Conservation (phyloP, 2,797 vertebrate species). For the Anableps anableps region DNA sequence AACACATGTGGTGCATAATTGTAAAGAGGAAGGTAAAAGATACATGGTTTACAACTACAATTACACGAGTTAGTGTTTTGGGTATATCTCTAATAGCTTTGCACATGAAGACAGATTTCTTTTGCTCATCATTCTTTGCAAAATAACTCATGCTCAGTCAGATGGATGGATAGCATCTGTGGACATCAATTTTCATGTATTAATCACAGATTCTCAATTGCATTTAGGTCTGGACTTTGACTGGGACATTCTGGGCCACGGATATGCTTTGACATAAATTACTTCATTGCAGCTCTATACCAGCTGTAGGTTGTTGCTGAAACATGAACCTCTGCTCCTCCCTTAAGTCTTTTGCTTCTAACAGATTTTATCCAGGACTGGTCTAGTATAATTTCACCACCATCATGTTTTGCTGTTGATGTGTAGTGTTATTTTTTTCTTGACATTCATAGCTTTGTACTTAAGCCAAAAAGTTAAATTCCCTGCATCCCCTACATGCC, state of each 20-base stretch:
- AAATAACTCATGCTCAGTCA: background rate
- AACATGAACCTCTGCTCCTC: too few relatives aligned
- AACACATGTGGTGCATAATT: background rate
- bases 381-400: too few relatives aligned
- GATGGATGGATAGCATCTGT: background rate
- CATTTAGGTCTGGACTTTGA: background rate
- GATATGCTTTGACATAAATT: background rate
- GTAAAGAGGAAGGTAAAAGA: background rate
- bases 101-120: background rate
- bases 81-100: background rate
- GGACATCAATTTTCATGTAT: background rate
- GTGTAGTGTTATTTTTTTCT: too few relatives aligned
- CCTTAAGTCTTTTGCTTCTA: background rate
- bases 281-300: background rate
- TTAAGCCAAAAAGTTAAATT: too few relatives aligned
- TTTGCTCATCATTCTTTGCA: background rate
- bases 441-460: too few relatives aligned
- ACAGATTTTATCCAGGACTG: background rate
- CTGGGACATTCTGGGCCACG: background rate
- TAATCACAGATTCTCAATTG: background rate
- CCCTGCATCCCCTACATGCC: too few relatives aligned
- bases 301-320: background rate
- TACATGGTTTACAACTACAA: background rate
- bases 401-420: too few relatives aligned
- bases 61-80: background rate